Conservation (phyloP, 2,797 vertebrate species). For the Choloepus didactylus region DNA sequence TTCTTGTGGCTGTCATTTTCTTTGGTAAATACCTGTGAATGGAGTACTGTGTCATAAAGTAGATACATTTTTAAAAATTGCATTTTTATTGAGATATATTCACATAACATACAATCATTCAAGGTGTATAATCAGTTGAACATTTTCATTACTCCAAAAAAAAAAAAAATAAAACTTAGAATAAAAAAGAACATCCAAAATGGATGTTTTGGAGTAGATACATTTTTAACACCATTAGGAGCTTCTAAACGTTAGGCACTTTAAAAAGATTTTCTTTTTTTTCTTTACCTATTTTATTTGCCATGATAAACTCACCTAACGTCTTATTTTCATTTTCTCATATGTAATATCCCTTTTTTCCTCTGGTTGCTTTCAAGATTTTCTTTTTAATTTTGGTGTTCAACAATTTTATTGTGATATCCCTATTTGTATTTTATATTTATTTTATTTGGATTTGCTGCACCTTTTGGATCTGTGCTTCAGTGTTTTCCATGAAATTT, state of each 20-base stretch:
- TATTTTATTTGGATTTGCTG: not conserved
- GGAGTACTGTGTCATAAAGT: not conserved
- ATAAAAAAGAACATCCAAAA: no score
- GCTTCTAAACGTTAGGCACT: not conserved
- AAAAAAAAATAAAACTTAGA: no score
- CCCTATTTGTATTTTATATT: not conserved
- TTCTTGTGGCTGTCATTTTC: no score
- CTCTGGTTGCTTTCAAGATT: no score
- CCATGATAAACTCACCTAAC: not conserved
- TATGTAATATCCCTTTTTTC: not conserved
- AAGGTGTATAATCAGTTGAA: no score
- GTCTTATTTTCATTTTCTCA: not conserved
- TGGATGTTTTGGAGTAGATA: not conserved
- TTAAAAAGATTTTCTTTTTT: conserved; percentile 6
- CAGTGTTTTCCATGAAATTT: not conserved
- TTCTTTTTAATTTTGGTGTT: no score
- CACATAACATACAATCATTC: no score
- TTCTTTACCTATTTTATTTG: not conserved
- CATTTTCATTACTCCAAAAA: no score
- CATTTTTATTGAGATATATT: no score
- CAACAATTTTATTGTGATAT: not conserved
- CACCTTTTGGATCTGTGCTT: not conserved
- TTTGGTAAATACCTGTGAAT: not conserved
- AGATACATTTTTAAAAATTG: no score
- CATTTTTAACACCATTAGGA: not conserved